Percentiles rank a stretch among this genome's conserved stretches.
Conservation (phyloP, 1,140 invertebrate species). For the Brachionus rubens region DNA sequence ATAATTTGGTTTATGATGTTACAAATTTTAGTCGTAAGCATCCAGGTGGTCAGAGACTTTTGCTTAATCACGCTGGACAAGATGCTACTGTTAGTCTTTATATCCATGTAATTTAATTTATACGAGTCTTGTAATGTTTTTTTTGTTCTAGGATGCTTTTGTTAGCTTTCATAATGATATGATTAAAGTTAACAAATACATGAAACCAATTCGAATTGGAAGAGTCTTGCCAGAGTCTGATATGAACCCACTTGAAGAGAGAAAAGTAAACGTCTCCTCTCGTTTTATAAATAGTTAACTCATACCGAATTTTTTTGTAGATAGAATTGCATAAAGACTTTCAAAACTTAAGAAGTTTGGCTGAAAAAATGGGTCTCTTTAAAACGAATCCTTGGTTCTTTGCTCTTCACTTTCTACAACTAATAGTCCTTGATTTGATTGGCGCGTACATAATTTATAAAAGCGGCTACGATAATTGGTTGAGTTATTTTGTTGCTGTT, state of each 20-base stretch:
- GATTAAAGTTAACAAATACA: not conserved
- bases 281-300: too few species aligned
- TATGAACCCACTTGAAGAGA: not conserved
- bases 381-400: not conserved
- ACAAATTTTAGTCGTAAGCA: slow-evolving; percentile 55
- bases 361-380: slow-evolving; percentile 34
- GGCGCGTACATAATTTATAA: not conserved
- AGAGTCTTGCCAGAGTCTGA: not conserved
- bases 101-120: not conserved
- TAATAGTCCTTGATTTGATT: not conserved
- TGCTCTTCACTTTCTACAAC: not conserved
- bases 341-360: not conserved
- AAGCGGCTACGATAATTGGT: not conserved
- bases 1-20: slow-evolving; percentile 56
- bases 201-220: not conserved
- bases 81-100: slow-evolving; percentile 55
- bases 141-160: not conserved
- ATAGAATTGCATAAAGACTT: slow-evolving; percentile 18
- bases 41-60: slow-evolving; percentile 56
- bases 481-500: not conserved
- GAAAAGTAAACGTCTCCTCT: too few species aligned
- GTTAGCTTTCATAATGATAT: not conserved
- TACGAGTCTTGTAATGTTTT: not conserved
- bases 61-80: slow-evolving; percentile 56
- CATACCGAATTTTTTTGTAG: not conserved